Evolutionary conservation across 1,140 invertebrate genomes (phyloP), one percentile per base, ranked within the genome.

Genomic region (silkworm (Bombyx mori)): DNA sequence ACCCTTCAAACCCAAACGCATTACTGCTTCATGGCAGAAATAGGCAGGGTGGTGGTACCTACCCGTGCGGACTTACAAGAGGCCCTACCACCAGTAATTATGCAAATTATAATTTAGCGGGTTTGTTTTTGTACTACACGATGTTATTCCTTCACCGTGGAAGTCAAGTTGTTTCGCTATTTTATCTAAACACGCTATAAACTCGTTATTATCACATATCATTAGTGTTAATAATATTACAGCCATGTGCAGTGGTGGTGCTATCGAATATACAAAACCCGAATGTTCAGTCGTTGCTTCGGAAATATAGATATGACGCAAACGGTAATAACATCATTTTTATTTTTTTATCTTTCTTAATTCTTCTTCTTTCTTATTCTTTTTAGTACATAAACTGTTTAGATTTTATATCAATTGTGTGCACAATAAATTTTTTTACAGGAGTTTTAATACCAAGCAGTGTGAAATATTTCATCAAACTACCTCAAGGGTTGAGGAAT

Each of bases 391-490:
- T 35, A 35, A 35, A 35, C 26, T 35, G 2, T 35, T 35, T 5
- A 35, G 1, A 35, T 35, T 35, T 35, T 3, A 35, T 35, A 35
- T 35, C 4, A 35, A 35, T 1, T 3, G 26, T 35, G 26, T 1
- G 26, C 1, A 35, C 26, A 35, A 35, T 35, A 1, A 35, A 35
- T 6, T 2, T 10, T 52, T 63, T 69, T 70, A 7, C 62, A 86
- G 83, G 83, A 56, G 58, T 75, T 8, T 65, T 86, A 9, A 86
- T 86, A 54, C 83, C 80, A 7, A 75, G 75, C 61, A 86, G 83
- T 51, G 83, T 86, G 18, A 77, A 79, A 59, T 86, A 86, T 56
- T 86, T 75, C 50, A 74, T 83, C 10, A 86, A 86, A 49, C 48
- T 82, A 51, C 80, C 77, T 1, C 70, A 79, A 63, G 77, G 72